Evolutionary conservation across 2,888 invertebrate species (phyloP), one percentile per base, ranked within the genome.

Genomic region (Clusia tigrina): DNA sequence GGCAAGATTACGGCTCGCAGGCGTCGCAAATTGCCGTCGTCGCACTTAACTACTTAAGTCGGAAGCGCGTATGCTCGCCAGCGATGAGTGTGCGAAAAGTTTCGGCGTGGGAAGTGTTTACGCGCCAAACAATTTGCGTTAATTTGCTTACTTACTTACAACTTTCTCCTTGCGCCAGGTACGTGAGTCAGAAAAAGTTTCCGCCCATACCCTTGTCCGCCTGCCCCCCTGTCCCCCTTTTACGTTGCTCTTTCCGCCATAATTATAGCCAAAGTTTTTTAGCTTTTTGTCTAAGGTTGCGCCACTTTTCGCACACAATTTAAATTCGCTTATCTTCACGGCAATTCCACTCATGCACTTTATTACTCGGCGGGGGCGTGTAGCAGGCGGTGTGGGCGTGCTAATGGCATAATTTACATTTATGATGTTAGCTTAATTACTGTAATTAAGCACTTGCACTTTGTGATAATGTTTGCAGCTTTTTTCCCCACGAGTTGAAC

Each of bases 401-500:
- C 6, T 12, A 32, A 32, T 52, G 56, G 42, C 58, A 58, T 58
- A 63, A 63, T 63, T 63, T 63, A 38, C 58, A 63, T 63, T 63
- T 48, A 63, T 58, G 62, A 54, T 62, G 54, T 62, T 17, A 32
- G 32, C 25, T 58, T 62, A 62, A 62, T 58, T 62, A 54, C 62
- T 18, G 58, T 48, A 62, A 62, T 62, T 62, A 58, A 55, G 58
- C 58, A 26, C 20, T 54, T 54, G 32, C 22, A 38, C 57, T 26
- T 38, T 57, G 48, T 26, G 51, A 56, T 55, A 56, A 56, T 55
- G 55, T 51, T 32, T 46, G 25, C 46, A 9, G 24, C 6, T 12
- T 53, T 20, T 32, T 55, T 55, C 55, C 18, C 48, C 26, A 46
- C 17, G 46, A n/a, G 57, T 56, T 63, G 66, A n/a, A n/a, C n/a